Percentiles rank a stretch among this genome's conserved stretches.
phyloP scores from a whole-genome alignment of 2,797 vertebrate species.

The Vespertilio murinus region DNA sequence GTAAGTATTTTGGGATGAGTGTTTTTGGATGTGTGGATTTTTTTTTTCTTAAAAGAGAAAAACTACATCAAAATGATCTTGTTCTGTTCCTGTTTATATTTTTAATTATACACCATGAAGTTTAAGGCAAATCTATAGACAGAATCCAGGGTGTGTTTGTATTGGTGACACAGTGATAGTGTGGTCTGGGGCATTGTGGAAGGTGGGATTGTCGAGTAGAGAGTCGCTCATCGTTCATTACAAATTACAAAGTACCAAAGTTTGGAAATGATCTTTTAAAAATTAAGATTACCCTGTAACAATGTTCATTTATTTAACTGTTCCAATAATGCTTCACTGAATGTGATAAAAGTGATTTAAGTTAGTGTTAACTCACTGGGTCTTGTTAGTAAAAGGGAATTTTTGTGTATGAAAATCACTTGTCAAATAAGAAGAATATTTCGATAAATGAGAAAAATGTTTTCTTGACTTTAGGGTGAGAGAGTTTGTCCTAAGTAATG shows the following conservation, averaged over 20 bases:
- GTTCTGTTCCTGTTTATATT: slow-evolving; percentile 6
- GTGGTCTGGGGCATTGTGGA: background rate
- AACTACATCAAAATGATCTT: background rate
- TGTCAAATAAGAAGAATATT: slow-evolving; percentile 19
- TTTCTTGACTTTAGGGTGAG: background rate
- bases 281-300: background rate
- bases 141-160: background rate
- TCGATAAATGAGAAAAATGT: slow-evolving; percentile 30
- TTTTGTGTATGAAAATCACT: slow-evolving; percentile 19
- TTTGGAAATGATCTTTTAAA: background rate
- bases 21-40: background rate
- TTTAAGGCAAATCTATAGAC: background rate
- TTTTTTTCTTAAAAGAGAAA: background rate
- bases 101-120: background rate
- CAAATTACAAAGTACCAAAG: background rate
- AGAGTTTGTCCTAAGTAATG: background rate
- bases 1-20: slow-evolving; percentile 87
- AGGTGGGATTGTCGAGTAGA: background rate
- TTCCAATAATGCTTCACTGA: background rate
- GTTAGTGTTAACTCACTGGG: background rate
- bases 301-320: background rate
- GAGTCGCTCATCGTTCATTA: background rate
- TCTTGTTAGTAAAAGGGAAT: background rate
- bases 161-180: background rate
- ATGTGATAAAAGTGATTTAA: background rate